Conservation (phyloP, 1,140 invertebrate genomes). For the Babylonia areolata region DNA sequence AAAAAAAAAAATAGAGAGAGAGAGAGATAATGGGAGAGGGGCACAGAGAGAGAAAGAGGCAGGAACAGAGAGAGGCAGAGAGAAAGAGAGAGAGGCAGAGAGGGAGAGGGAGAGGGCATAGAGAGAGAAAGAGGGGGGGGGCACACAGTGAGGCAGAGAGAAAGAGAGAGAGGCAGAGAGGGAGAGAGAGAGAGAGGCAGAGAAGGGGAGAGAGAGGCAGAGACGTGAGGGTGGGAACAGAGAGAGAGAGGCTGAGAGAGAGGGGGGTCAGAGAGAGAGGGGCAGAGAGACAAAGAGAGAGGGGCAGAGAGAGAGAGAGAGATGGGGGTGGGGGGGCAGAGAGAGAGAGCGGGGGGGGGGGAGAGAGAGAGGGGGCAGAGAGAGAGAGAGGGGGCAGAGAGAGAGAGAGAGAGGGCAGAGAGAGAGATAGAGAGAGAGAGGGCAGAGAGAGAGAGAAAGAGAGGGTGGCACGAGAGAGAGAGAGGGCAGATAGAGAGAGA, state of each 20-base stretch:
- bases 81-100: no score
- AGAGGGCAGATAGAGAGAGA: no score
- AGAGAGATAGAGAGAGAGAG: neutral
- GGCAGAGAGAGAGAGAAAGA: neutral
- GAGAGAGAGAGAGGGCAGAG: slow-evolving; percentile 8
- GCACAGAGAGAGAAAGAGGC: no score
- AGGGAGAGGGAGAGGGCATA: no score
- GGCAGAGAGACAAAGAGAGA: neutral
- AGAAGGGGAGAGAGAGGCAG: neutral
- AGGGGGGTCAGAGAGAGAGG: no score
- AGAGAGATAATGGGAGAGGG: no score
- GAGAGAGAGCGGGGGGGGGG: neutral
- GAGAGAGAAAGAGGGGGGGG: neutral
- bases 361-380: slow-evolving; percentile 10
- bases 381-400: slow-evolving; percentile 12
- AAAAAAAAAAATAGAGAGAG: no score
- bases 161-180: neutral
- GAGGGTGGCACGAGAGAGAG: neutral
- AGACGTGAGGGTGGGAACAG: no score
- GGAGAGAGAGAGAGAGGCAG: neutral
- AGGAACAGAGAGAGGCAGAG: no score
- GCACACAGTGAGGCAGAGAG: neutral
- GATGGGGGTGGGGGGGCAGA: neutral
- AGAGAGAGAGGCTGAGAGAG: neutral
- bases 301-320: neutral